Base-by-base conservation (phyloP, 1,140 invertebrate genomes). In the Phymorhynchus buccinoides region DNA sequence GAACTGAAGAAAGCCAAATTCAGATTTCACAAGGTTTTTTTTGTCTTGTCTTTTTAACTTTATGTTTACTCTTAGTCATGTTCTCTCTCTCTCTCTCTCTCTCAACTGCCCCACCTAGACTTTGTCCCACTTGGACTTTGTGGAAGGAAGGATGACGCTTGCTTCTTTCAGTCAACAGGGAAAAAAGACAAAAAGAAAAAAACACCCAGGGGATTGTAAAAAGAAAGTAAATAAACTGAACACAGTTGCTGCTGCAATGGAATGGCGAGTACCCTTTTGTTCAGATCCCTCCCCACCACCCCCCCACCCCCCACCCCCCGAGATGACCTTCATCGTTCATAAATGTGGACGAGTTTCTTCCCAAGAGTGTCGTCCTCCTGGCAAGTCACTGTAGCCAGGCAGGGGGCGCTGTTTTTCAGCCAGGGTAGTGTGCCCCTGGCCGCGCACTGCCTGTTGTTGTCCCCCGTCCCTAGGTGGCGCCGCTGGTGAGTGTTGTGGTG, bases 391-490 rank as follows among this genome's bases (percentile, higher is more conserved):
- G 32, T 35, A n/a, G n/a, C n/a, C n/a, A n/a, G 71, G 16, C 16
- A 73, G 71, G 71, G 32, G 71, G 71, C 71, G 7, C 71, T 62
- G 56, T 62, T 62, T 62, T 73, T 6, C n/a, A n/a, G n/a, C n/a
- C n/a, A n/a, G n/a, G n/a, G n/a, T n/a, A n/a, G n/a, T n/a, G n/a
- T n/a, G n/a, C n/a, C n/a, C n/a, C n/a, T n/a, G n/a, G n/a, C n/a
- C n/a, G n/a, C n/a, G n/a, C n/a, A n/a, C n/a, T n/a, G n/a, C n/a
- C n/a, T n/a, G n/a, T n/a, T n/a, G n/a, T n/a, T n/a, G n/a, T n/a
- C n/a, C n/a, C n/a, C n/a, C n/a, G n/a, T n/a, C n/a, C n/a, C n/a
- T n/a, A n/a, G n/a, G n/a, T n/a, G n/a, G n/a, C n/a, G n/a, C n/a
- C n/a, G n/a, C n/a, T n/a, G n/a, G n/a, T n/a, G n/a, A n/a, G n/a